These are phyloP conservation scores for Typhlomys cinereus DNA, from an alignment of 2,113 vertebrate species.

Conservation along the genomic window DNA sequence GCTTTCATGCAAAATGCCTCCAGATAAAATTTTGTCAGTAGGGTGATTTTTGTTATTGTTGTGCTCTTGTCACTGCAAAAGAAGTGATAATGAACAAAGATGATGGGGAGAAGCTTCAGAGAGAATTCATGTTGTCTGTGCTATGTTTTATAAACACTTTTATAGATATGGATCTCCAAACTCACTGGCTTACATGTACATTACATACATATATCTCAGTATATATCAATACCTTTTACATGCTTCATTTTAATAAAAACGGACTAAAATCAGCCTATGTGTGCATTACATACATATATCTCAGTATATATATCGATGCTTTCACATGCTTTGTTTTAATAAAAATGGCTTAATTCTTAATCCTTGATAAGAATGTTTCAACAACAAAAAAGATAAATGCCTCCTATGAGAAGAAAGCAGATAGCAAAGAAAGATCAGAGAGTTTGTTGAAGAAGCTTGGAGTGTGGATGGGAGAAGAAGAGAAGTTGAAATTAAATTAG, in stretches of 20 bases:
- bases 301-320: not conserved
- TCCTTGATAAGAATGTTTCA: not conserved
- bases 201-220: not conserved
- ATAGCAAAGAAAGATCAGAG: not conserved
- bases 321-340: not conserved
- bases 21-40: not conserved
- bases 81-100: not conserved
- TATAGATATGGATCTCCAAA: not conserved
- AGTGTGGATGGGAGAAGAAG: not conserved
- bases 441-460: not conserved
- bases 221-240: too few species aligned
- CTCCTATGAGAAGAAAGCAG: not conserved
- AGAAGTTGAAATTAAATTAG: not conserved
- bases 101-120: not conserved
- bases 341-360: not conserved
- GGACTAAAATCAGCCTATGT: not conserved
- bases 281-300: not conserved
- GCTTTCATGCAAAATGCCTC: not conserved
- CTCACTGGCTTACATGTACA: not conserved
- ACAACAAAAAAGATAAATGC: not conserved
- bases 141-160: not conserved
- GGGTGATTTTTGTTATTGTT: not conserved
- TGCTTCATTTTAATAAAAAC: not conserved
- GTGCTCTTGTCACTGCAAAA: not conserved
- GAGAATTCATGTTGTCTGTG: not conserved